These are phyloP conservation scores for Tretioscincus oriximinensis DNA, from an alignment of 2,113 vertebrate species.

Conservation along the genomic window DNA sequence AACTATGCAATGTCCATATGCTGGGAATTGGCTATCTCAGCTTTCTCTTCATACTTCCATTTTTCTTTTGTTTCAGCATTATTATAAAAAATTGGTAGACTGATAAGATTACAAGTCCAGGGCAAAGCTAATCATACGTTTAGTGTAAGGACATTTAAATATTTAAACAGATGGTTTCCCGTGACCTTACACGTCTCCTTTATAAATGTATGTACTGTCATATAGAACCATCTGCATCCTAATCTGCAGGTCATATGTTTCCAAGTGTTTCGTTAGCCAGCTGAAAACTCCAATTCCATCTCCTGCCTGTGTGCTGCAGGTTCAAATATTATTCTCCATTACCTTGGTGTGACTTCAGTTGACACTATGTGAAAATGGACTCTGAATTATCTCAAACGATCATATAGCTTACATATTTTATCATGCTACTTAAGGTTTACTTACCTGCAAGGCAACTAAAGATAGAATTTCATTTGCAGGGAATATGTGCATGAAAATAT, in stretches of 20 bases:
- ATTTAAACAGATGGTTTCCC: constrained; percentile 68
- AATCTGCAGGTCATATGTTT: constrained; percentile 72
- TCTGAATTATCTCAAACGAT: constrained; percentile 10
- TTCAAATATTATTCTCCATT: constrained; percentile 48
- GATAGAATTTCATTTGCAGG: background rate
- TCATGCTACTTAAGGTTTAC: background rate
- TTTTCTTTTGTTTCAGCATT: constrained; percentile 58
- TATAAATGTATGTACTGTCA: constrained; percentile 68
- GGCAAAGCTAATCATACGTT: constrained; percentile 60
- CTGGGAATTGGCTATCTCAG: constrained; percentile 61
- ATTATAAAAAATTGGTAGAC: constrained; percentile 63
- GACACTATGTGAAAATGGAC: background rate
- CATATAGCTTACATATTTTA: background rate
- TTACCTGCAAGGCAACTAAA: background rate
- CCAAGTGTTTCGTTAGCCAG: constrained; percentile 61
- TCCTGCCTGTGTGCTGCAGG: constrained; percentile 23
- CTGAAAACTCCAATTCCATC: constrained; percentile 60
- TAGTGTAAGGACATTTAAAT: constrained; percentile 65
- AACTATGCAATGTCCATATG: constrained; percentile 53
- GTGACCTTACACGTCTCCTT: constrained; percentile 73
- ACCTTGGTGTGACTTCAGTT: background rate
- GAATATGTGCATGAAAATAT: background rate
- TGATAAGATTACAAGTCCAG: constrained; percentile 63
- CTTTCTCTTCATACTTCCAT: constrained; percentile 56
- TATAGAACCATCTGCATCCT: constrained; percentile 69